These are phyloP conservation scores for Tupaia chinensis DNA, from an alignment of 2,113 vertebrate genomes.

Conservation along the genomic window DNA sequence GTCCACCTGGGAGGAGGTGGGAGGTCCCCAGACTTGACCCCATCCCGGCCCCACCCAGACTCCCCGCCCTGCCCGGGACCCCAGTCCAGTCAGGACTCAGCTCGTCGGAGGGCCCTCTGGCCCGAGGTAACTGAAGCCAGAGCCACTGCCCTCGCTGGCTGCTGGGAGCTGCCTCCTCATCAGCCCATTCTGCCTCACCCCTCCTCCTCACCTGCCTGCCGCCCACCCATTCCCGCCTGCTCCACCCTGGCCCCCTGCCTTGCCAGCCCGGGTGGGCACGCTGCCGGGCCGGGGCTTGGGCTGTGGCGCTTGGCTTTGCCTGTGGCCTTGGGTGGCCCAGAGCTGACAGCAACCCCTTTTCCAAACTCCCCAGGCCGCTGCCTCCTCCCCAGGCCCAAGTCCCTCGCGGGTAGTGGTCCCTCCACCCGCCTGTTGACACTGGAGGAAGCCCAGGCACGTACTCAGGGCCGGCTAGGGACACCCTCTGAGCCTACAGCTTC, in stretches of 20 bases:
- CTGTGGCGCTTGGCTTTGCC: conserved; percentile 79
- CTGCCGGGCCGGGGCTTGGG: conserved; percentile 79
- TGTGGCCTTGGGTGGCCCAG: background rate
- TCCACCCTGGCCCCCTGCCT: conserved; percentile 78
- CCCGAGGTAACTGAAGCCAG: conserved; percentile 84
- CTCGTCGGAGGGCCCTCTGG: conserved; percentile 79
- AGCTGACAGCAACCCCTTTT: conserved; percentile 42
- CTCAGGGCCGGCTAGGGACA: conserved; percentile 83
- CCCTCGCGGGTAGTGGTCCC: conserved; percentile 85
- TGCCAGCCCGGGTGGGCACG: conserved; percentile 82
- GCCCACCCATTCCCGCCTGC: conserved; percentile 71
- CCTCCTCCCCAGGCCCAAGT: conserved; percentile 90
- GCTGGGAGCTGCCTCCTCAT: conserved; percentile 82
- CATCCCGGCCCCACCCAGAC: conserved; percentile 73
- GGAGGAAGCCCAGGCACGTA: conserved; percentile 91
- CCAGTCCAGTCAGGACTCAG: conserved; percentile 79
- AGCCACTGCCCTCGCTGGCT: conserved; percentile 76
- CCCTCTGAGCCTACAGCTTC: conserved; percentile 45
- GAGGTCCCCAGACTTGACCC: conserved; percentile 81
- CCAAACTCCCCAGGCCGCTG: conserved; percentile 85
- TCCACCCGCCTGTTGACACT: conserved; percentile 89
- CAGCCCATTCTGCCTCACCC: conserved; percentile 76
- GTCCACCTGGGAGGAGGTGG: conserved; percentile 79
- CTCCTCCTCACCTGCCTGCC: conserved; percentile 76
- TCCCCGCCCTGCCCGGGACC: conserved; percentile 81